phyloP scores from a whole-genome alignment of 1,140 invertebrate genomes.

The Cephus cinctus region DNA sequence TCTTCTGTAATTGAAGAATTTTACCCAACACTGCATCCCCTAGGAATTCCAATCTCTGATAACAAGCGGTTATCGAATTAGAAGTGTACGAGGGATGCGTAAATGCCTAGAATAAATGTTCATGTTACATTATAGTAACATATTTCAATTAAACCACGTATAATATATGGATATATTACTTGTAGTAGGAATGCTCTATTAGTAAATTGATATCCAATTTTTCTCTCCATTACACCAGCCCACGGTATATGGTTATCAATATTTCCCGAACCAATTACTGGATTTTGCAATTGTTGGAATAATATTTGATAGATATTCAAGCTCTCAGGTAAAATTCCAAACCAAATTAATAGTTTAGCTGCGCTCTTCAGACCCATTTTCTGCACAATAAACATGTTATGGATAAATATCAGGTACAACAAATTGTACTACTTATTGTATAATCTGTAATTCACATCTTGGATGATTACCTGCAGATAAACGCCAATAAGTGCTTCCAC shows the following conservation, averaged over 20 bases:
- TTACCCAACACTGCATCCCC: conserved; percentile 87
- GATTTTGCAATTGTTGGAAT: conserved; percentile 28
- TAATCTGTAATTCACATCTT: background rate
- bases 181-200: conserved; percentile 60
- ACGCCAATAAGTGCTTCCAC: conserved; percentile 84
- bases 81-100: conserved; percentile 89
- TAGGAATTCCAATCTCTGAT: conserved; percentile 93
- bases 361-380: conserved; percentile 59
- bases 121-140: conserved; percentile 11
- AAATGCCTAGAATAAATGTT: conserved; percentile 73
- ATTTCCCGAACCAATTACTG: conserved; percentile 42
- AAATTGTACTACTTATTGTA: background rate
- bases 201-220: conserved; percentile 66
- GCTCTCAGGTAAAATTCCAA: conserved; percentile 63
- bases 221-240: conserved; percentile 59
- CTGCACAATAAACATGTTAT: conserved; percentile 36
- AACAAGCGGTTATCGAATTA: conserved; percentile 85
- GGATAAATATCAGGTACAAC: background rate
- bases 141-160: conserved; percentile 9
- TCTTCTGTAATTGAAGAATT: background rate
- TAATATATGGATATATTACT: conserved; percentile 36
- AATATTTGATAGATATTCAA: conserved; percentile 48
- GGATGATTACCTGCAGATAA: conserved; percentile 64
- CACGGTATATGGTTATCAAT: conserved; percentile 51
- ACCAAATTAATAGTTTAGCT: conserved; percentile 71